phyloP scores from a whole-genome alignment of 2,797 vertebrate genomes.

The Lycodopsis pacificus region DNA sequence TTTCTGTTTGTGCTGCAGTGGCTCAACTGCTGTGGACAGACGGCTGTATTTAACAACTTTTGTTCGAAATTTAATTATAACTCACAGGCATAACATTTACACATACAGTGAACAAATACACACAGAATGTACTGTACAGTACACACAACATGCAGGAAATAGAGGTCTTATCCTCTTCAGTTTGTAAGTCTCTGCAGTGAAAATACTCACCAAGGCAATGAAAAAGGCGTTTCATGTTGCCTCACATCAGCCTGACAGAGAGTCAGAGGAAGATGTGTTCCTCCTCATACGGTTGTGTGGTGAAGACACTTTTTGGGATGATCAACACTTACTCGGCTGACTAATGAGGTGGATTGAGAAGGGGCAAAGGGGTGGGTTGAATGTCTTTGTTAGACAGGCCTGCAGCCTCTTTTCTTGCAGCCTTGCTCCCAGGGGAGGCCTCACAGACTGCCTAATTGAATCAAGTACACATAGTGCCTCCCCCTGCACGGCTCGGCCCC shows the following conservation, averaged over 20 bases:
- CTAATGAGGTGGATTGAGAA: conserved; percentile 87
- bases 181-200: conserved; percentile 7
- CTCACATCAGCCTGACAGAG: conserved; percentile 5
- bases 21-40: neutral
- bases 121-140: neutral
- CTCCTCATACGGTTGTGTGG: conserved; percentile 29
- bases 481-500: conserved; percentile 72
- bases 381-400: conserved; percentile 91
- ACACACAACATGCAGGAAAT: neutral
- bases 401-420: conserved; percentile 77
- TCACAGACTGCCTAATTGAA: conserved; percentile 93
- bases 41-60: conserved; percentile 5
- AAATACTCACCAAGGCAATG: conserved; percentile 19
- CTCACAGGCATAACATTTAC: neutral
- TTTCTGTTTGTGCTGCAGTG: conserved; percentile 15
- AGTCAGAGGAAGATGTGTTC: conserved; percentile 38
- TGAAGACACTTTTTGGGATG: conserved; percentile 65
- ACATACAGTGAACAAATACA: conserved; percentile 15
- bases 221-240: conserved; percentile 16
- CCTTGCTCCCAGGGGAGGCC: conserved; percentile 86
- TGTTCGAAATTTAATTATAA: conserved; percentile 7
- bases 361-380: conserved; percentile 72
- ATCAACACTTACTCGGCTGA: conserved; percentile 83
- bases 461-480: conserved; percentile 86
- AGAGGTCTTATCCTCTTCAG: neutral